phyloP scores from a whole-genome alignment of 2,797 vertebrate genomes.

The Centropyge bicolor region DNA sequence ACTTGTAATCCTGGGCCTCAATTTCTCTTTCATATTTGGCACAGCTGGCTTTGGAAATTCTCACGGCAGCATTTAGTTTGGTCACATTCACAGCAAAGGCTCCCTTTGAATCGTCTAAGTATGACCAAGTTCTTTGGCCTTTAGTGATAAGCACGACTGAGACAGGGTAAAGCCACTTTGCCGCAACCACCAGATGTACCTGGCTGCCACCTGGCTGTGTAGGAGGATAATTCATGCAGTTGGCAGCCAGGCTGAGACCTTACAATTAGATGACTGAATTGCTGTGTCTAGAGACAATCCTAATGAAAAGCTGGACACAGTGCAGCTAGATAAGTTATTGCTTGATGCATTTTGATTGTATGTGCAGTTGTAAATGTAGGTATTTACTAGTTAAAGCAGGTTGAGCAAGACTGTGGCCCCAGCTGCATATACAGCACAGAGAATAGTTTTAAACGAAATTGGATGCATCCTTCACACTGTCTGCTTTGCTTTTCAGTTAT shows the following conservation, averaged over 20 bases:
- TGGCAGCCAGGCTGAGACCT: conserved; percentile 41
- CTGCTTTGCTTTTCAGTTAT: background rate
- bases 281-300: conserved; percentile 30
- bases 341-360: conserved; percentile 4
- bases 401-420: background rate
- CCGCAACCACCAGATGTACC: conserved; percentile 33
- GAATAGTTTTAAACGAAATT: background rate
- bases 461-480: background rate
- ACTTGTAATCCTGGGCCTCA: background rate
- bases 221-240: conserved; percentile 53
- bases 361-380: conserved; percentile 7
- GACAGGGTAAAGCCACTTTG: conserved; percentile 29
- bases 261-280: conserved; percentile 45
- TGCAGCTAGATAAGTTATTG: conserved; percentile 7
- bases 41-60: conserved; percentile 26
- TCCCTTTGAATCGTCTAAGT: background rate
- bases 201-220: conserved; percentile 49
- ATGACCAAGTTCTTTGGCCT: conserved; percentile 24
- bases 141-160: conserved; percentile 26
- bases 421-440: background rate
- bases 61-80: background rate
- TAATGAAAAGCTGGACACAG: conserved; percentile 23
- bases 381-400: conserved; percentile 10
- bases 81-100: conserved; percentile 10
- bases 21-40: conserved; percentile 1